Percentiles rank a stretch among this genome's conserved stretches.
These are phyloP conservation scores for Notamacropus eugenii DNA, from an alignment of 2,797 vertebrate species.

Conservation along the genomic window DNA sequence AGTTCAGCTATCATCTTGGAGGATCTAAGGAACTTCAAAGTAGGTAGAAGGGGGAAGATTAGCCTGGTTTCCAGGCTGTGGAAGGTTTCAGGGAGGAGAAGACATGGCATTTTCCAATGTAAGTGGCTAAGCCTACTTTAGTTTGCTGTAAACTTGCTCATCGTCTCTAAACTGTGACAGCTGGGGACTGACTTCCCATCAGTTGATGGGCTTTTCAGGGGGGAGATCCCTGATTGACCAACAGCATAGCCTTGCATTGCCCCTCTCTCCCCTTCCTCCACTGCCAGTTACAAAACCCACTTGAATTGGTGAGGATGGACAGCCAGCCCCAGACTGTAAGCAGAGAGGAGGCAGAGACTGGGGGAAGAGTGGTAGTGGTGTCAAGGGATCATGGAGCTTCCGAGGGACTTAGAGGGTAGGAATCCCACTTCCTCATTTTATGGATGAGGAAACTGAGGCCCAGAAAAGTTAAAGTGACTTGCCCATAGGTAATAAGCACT, in stretches of 20 bases:
- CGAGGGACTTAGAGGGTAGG: neutral
- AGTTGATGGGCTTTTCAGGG: constrained; percentile 52
- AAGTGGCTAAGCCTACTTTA: constrained; percentile 52
- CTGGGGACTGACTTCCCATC: constrained; percentile 60
- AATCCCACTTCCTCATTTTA: neutral
- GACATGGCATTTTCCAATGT: constrained; percentile 31
- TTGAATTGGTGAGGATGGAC: neutral
- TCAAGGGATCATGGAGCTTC: neutral
- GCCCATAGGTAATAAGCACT: neutral
- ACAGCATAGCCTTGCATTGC: neutral
- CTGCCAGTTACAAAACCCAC: neutral
- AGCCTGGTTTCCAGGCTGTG: neutral
- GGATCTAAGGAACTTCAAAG: neutral
- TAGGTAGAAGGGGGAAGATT: neutral
- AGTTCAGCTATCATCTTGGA: neutral
- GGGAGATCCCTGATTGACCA: constrained; percentile 14
- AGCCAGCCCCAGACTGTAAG: neutral
- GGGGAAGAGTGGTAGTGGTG: no score
- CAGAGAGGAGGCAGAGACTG: no score
- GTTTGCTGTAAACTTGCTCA: constrained; percentile 75
- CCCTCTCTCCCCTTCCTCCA: neutral
- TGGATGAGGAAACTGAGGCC: neutral
- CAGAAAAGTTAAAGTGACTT: neutral
- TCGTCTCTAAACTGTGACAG: neutral
- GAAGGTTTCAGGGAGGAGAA: constrained; percentile 59